A percentile compares a stretch with the other conserved stretches of the same genome.
Conservation (phyloP, 2,797 vertebrate species). For the Tenualosa thibaudeaui region DNA sequence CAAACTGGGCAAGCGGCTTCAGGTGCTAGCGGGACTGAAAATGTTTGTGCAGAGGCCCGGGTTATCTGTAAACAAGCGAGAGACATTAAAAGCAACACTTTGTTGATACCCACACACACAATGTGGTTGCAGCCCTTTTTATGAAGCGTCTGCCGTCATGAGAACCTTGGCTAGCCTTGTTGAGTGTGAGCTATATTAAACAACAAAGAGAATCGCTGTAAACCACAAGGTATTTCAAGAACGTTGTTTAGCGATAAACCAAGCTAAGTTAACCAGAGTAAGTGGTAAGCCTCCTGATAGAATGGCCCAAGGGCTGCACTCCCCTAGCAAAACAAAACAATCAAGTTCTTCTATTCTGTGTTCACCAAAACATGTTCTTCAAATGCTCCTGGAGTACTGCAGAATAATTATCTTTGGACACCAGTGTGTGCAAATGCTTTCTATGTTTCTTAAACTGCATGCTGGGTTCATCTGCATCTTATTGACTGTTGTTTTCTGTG, state of each 20-base stretch:
- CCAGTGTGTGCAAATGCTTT: not conserved
- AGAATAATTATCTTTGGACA: not conserved
- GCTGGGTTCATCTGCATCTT: not conserved
- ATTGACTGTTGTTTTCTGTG: not conserved
- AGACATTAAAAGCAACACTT: conserved; percentile 6
- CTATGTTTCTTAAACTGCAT: not conserved
- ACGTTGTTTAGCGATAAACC: no score
- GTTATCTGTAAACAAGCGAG: not conserved
- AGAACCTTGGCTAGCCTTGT: not conserved
- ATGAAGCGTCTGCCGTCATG: not conserved
- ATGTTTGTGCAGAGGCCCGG: not conserved
- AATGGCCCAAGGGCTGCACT: no score
- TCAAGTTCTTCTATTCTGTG: no score
- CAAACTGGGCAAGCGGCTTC: not conserved
- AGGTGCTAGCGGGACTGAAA: not conserved
- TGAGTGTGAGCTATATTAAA: not conserved
- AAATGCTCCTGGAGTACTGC: not conserved
- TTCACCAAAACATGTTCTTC: no score
- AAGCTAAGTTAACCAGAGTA: no score
- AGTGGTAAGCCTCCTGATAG: no score
- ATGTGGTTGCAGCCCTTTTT: not conserved
- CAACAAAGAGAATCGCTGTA: not conserved
- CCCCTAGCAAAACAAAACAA: no score
- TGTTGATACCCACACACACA: not conserved
- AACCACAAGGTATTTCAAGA: not conserved